Evolutionary conservation across 2,888 invertebrate species (phyloP).

Genomic region (Apoderus coryli): DNA sequence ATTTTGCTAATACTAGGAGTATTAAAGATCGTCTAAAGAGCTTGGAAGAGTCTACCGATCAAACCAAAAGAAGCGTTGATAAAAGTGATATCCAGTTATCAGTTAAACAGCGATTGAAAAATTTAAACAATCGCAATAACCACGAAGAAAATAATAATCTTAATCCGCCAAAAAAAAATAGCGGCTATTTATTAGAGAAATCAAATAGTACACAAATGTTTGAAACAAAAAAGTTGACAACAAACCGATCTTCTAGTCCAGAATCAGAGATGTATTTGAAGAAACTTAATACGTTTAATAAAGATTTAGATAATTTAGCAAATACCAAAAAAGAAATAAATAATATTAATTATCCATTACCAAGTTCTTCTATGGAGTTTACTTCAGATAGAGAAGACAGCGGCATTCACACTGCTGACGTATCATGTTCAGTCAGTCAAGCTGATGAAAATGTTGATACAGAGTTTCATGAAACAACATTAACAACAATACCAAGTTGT

Average conservation of each 20-base stretch:
- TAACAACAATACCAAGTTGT: constrained; percentile 26
- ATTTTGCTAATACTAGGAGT: constrained; percentile 49
- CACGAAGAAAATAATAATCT: constrained; percentile 17
- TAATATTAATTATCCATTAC: constrained; percentile 44
- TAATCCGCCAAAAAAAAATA: constrained; percentile 21
- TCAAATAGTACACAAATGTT: constrained; percentile 18
- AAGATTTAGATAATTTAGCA: constrained; percentile 32
- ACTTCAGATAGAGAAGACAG: constrained; percentile 61
- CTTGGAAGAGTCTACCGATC: constrained; percentile 50
- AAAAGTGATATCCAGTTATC: constrained; percentile 21
- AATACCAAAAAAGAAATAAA: constrained; percentile 21
- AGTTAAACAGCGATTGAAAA: constrained; percentile 21
- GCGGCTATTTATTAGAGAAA: constrained; percentile 23
- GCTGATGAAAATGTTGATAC: constrained; percentile 55
- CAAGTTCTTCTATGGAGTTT: constrained; percentile 43
- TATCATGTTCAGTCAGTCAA: constrained; percentile 57
- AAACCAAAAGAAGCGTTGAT: constrained; percentile 26
- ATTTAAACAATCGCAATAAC: constrained; percentile 20
- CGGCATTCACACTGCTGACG: constrained; percentile 65
- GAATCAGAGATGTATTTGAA: constrained; percentile 38
- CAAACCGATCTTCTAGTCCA: constrained; percentile 36
- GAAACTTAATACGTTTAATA: constrained; percentile 28
- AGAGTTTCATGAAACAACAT: constrained; percentile 24
- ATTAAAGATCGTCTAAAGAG: constrained; percentile 58
- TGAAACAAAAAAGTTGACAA: constrained; percentile 14